Percentiles rank a stretch among this genome's conserved stretches.
These are phyloP conservation scores for Drosophila quadrilineata DNA, from an alignment of 1,140 invertebrate genomes.

Conservation along the genomic window DNA sequence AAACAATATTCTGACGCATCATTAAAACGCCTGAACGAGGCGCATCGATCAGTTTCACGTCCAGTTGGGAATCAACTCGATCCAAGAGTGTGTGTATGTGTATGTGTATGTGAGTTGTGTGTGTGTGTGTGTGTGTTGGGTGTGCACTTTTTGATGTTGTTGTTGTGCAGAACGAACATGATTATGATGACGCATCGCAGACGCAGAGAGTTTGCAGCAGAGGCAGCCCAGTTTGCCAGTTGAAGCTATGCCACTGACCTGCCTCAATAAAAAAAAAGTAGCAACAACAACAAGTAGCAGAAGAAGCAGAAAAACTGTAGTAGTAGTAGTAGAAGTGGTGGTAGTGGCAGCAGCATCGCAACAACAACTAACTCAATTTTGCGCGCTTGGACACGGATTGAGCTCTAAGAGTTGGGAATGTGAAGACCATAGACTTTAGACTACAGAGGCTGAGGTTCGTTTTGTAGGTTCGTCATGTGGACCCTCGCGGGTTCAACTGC, in stretches of 20 bases:
- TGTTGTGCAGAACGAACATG: slow-evolving; percentile 61
- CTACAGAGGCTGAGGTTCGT: background rate
- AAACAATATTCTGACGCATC: slow-evolving; percentile 79
- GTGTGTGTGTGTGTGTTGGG: too few relatives aligned
- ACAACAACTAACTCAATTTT: slow-evolving; percentile 74
- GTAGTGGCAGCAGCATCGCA: slow-evolving; percentile 25
- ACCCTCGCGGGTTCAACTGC: slow-evolving; percentile 77
- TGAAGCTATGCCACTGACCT: slow-evolving; percentile 56
- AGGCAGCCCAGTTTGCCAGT: slow-evolving; percentile 11
- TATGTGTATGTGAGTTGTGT: slow-evolving; percentile 30
- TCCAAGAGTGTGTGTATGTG: slow-evolving; percentile 5
- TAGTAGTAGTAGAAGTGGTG: too few relatives aligned
- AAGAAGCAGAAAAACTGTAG: too few relatives aligned
- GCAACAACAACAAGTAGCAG: slow-evolving; percentile 7
- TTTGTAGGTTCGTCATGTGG: slow-evolving; percentile 62
- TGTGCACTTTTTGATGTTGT: too few relatives aligned
- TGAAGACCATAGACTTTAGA: background rate
- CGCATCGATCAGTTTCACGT: slow-evolving; percentile 51
- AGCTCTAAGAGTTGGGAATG: slow-evolving; percentile 7
- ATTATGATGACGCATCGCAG: slow-evolving; percentile 74
- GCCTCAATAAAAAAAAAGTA: slow-evolving; percentile 44
- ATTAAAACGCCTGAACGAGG: slow-evolving; percentile 75
- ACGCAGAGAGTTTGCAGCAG: too few relatives aligned
- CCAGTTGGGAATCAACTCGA: slow-evolving; percentile 47
- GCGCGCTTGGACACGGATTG: slow-evolving; percentile 42